Conservation (phyloP, 2,888 invertebrate genomes). For the Hyposoter dolosus region DNA sequence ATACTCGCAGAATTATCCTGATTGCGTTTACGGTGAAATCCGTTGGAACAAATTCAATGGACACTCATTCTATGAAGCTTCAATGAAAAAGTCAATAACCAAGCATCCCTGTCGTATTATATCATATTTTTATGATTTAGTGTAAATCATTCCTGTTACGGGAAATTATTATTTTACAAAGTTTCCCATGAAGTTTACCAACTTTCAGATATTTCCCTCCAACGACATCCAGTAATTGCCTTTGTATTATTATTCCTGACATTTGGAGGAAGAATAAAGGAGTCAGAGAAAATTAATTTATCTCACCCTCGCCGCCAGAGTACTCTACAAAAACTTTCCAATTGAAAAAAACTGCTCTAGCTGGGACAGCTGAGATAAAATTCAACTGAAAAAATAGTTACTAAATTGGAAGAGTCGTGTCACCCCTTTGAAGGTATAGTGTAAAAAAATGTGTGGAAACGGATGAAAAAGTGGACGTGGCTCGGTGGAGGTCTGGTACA, state of each 20-base stretch:
- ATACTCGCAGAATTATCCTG: constrained; percentile 1
- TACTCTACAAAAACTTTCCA: neutral
- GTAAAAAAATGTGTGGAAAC: neutral
- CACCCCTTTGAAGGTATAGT: constrained; percentile 1
- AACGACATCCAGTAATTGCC: neutral
- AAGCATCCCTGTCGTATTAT: neutral
- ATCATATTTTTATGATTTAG: neutral
- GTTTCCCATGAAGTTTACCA: neutral
- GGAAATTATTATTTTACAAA: neutral
- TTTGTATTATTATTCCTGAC: neutral
- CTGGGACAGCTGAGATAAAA: neutral
- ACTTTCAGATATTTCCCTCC: neutral
- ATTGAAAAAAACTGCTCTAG: neutral
- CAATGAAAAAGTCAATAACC: neutral
- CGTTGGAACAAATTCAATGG: neutral
- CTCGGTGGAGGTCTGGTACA: neutral
- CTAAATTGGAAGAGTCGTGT: constrained; percentile 1
- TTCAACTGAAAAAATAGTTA: neutral
- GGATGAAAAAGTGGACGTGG: neutral
- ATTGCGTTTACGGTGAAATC: neutral
- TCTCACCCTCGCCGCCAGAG: neutral
- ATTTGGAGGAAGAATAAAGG: neutral
- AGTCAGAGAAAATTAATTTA: constrained; percentile 4
- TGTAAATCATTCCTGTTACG: neutral
- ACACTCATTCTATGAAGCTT: neutral